Conservation (phyloP, 2,888 invertebrate genomes). For the Graphium colonna region DNA sequence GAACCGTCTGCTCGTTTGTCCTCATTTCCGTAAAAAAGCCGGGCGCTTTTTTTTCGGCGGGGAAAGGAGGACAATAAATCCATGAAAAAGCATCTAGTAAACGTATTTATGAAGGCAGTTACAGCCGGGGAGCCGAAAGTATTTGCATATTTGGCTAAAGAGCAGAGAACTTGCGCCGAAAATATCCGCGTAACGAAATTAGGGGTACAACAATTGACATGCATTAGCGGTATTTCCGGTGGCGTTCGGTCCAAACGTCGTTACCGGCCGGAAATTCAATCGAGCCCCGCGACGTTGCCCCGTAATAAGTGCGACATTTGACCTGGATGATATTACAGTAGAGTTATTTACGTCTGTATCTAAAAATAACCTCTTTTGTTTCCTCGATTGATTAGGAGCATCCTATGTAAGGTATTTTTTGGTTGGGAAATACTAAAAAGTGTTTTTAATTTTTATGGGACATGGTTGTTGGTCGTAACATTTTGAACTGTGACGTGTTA, state of each 20-base stretch:
- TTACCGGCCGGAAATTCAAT: constrained; percentile 76
- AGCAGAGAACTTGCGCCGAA: constrained; percentile 7
- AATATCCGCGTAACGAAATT: constrained; percentile 42
- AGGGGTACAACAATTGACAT: constrained; percentile 73
- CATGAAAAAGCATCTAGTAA: too few relatives aligned
- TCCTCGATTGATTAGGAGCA: too few relatives aligned
- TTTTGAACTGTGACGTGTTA: too few relatives aligned
- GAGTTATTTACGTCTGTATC: constrained; percentile 1
- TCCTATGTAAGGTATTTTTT: too few relatives aligned
- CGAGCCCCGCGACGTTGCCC: constrained; percentile 51
- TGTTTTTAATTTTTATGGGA: too few relatives aligned
- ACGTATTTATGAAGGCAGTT: too few relatives aligned
- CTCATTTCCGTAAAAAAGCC: too few relatives aligned
- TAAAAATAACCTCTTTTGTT: neutral
- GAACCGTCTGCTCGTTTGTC: too few relatives aligned
- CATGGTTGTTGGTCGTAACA: too few relatives aligned
- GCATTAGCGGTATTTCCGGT: constrained; percentile 74
- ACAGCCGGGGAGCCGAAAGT: neutral
- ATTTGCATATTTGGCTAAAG: constrained; percentile 2
- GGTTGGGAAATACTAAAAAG: too few relatives aligned
- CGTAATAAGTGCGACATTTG: constrained; percentile 37
- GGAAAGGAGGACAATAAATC: too few relatives aligned
- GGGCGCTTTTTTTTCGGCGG: too few relatives aligned
- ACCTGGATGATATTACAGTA: constrained; percentile 30
- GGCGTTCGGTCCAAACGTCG: constrained; percentile 57